These are phyloP conservation scores for Gambusia holbrooki DNA, from an alignment of 2,113 vertebrate genomes.

Conservation along the genomic window DNA sequence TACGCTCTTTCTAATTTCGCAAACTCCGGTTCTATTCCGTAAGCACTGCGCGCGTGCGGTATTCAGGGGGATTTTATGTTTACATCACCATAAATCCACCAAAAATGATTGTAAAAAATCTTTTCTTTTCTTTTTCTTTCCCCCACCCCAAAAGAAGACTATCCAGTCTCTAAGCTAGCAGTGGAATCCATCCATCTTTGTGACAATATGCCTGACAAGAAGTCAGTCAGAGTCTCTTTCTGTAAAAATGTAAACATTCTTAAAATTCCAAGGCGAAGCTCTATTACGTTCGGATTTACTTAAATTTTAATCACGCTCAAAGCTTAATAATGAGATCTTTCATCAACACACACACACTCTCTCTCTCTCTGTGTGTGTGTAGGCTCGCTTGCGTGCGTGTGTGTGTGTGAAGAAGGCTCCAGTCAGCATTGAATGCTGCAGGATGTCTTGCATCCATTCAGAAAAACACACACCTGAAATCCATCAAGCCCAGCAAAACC, in stretches of 20 bases:
- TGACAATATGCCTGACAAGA: not conserved
- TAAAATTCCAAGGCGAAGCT: not conserved
- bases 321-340: not conserved
- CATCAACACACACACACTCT: too few species aligned
- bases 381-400: too few species aligned
- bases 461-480: constrained; percentile 30
- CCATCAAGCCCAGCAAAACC: constrained; percentile 1
- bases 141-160: not conserved
- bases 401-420: constrained; percentile 7
- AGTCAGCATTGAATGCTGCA: not conserved
- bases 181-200: not conserved
- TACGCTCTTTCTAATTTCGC: not conserved
- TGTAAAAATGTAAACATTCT: not conserved
- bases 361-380: too few species aligned
- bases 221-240: not conserved
- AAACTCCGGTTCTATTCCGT: not conserved
- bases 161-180: not conserved
- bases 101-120: not conserved
- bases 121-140: not conserved
- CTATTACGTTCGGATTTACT: not conserved
- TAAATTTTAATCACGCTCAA: constrained; percentile 3
- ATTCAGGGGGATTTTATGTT: not conserved
- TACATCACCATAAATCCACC: not conserved
- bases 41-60: not conserved
- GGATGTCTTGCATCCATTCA: constrained; percentile 26